phyloP scores from a whole-genome alignment of 2,888 invertebrate genomes.

The Ophion costatus region DNA sequence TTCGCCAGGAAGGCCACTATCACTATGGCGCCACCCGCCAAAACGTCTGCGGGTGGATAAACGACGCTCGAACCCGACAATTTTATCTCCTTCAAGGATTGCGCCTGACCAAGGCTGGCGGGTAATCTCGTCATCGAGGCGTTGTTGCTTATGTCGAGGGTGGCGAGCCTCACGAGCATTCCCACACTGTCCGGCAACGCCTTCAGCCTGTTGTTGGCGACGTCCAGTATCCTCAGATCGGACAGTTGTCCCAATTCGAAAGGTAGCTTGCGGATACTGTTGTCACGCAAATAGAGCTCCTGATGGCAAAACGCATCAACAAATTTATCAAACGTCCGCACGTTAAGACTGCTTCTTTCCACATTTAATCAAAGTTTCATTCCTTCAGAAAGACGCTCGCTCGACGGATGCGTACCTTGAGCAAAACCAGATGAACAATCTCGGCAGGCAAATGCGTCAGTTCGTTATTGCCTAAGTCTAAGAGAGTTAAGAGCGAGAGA shows the following conservation, averaged over 20 bases:
- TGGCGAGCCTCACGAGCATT: constrained; percentile 86
- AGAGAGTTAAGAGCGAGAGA: constrained; percentile 87
- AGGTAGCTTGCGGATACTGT: constrained; percentile 89
- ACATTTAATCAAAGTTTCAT: not conserved
- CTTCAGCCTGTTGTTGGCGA: constrained; percentile 89
- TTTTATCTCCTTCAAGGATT: constrained; percentile 86
- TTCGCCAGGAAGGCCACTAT: constrained; percentile 84
- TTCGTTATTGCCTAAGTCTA: constrained; percentile 89
- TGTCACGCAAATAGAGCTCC: constrained; percentile 91
- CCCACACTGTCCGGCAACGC: constrained; percentile 87
- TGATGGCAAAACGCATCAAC: constrained; percentile 75
- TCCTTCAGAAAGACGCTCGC: not conserved
- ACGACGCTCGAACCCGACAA: constrained; percentile 87
- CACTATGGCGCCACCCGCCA: constrained; percentile 86
- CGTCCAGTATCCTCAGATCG: constrained; percentile 88
- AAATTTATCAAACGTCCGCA: not conserved
- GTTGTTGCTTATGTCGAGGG: constrained; percentile 87
- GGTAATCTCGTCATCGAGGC: constrained; percentile 86
- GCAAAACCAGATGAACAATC: constrained; percentile 87
- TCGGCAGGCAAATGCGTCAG: constrained; percentile 87
- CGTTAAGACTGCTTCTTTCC: not conserved
- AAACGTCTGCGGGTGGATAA: constrained; percentile 88
- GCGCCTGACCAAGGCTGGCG: constrained; percentile 87
- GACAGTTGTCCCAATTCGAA: constrained; percentile 87
- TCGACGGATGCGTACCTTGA: constrained; percentile 85